Evolutionary conservation across 2,797 vertebrate genomes (phyloP), one percentile per base, ranked within the genome.

Genomic region (Alauda arvensis): DNA sequence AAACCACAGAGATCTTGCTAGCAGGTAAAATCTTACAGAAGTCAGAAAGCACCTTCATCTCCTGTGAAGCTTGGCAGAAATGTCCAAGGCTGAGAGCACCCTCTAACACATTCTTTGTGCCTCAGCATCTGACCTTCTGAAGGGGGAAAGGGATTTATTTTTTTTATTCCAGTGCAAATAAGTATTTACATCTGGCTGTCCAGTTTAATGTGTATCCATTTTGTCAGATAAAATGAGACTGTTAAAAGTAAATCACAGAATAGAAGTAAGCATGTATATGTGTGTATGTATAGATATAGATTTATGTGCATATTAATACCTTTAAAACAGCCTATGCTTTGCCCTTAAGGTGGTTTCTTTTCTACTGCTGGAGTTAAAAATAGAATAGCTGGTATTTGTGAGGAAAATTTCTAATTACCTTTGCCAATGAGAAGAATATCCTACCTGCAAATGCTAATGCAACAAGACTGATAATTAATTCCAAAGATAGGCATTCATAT

Each of bases 391-490:
- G 16, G 59, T 83, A 39, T 46, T 56, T 87, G n/a, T 70, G 26
- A 63, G 39, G 37, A 88, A 43, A 62, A 57, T 29, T 79, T 91
- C 48, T 82, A 90, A 78, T 80, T 77, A 79, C 66, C 7, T 56
- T 62, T 48, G 42, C 4, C 37, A 91, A 39, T 11, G 14, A 33
- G 84, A 90, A 77, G 75, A 48, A 51, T 16, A 15, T 71, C 34
- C 33, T 68, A 81, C 45, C 75, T 93, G 51, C 28, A 87, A 91
- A 77, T 76, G n/a, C 28, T 91, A 87, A 77, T 61, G 46, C 76
- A 85, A 88, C 21, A 81, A 74, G 56, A 85, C 40, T 84, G 48
- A 78, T 78, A 83, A 90, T 83, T 83, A 91, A 85, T 77, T 69
- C 42, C 46, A 68, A 39, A 76, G n/a, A 51, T 12, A 85, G 14